Conservation (phyloP, 2,113 vertebrate genomes). For the Limanda limanda region DNA sequence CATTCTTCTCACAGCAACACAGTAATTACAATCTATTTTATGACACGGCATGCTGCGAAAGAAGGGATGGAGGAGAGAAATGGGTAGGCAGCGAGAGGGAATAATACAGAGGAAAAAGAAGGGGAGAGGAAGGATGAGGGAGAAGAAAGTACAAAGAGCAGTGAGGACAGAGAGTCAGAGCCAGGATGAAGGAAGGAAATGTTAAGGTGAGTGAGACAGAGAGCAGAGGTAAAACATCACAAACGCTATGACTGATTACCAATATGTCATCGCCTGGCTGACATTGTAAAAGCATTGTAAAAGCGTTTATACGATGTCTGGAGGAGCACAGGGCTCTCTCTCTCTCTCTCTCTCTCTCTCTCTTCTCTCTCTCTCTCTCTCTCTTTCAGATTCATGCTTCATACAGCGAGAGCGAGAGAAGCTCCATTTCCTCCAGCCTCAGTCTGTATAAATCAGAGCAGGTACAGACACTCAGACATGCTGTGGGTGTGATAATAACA, state of each 20-base stretch:
- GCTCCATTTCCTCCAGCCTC: conserved; percentile 53
- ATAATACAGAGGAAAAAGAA: conserved; percentile 20
- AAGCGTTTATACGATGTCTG: conserved; percentile 77
- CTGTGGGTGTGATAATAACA: conserved; percentile 79
- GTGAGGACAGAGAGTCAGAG: conserved; percentile 30
- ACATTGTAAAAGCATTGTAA: conserved; percentile 78
- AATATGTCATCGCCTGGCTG: conserved; percentile 69
- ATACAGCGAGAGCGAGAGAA: conserved; percentile 44
- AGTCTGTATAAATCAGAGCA: conserved; percentile 75
- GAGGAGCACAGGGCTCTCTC: conserved; percentile 48
- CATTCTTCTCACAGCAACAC: conserved; percentile 80
- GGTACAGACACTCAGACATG: conserved; percentile 71
- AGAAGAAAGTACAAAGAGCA: conserved; percentile 36
- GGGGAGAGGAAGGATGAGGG: conserved; percentile 22
- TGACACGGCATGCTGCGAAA: conserved; percentile 65
- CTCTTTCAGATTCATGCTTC: conserved; percentile 36
- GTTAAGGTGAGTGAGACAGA: conserved; percentile 58
- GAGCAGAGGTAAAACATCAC: conserved; percentile 65
- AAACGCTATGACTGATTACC: conserved; percentile 72
- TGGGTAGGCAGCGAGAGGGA: conserved; percentile 38
- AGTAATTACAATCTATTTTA: conserved; percentile 81
- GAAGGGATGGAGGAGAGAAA: conserved; percentile 53
- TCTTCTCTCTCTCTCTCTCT: conserved; percentile 1
- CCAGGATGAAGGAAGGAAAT: conserved; percentile 26
- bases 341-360: conserved; percentile 5